These are phyloP conservation scores for Pachypanchax playfairii DNA, from an alignment of 2,113 vertebrate genomes.

Conservation along the genomic window DNA sequence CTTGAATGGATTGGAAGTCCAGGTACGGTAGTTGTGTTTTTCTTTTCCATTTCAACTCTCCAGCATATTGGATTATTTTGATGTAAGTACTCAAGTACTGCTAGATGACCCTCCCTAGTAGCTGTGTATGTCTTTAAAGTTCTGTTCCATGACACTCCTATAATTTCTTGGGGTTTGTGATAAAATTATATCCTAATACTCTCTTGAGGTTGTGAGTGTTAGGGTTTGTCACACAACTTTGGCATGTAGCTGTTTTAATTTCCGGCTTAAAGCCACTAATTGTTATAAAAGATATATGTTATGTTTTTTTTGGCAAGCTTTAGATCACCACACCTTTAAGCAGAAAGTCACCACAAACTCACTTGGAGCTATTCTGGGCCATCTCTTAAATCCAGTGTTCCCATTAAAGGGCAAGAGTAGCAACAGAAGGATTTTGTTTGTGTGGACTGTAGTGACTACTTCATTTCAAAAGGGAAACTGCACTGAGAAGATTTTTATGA, in stretches of 20 bases:
- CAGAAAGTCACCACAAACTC: conserved; percentile 15
- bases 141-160: neutral
- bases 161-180: conserved; percentile 10
- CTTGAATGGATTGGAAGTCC: conserved; percentile 15
- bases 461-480: neutral
- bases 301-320: conserved; percentile 28
- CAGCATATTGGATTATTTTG: conserved; percentile 11
- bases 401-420: neutral
- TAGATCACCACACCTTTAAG: conserved; percentile 3
- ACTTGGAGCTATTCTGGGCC: conserved; percentile 21
- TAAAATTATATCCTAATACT: conserved; percentile 2
- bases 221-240: conserved; percentile 9
- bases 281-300: neutral
- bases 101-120: neutral
- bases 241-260: conserved; percentile 22
- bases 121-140: neutral
- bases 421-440: neutral
- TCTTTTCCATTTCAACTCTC: conserved; percentile 31
- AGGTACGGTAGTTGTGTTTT: conserved; percentile 13
- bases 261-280: conserved; percentile 13
- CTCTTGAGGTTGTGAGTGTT: neutral
- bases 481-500: neutral
- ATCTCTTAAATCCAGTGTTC: conserved; percentile 11
- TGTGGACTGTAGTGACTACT: neutral
- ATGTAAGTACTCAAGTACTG: neutral